Conservation (phyloP, 2,888 invertebrate species). For the Arge pagana region DNA sequence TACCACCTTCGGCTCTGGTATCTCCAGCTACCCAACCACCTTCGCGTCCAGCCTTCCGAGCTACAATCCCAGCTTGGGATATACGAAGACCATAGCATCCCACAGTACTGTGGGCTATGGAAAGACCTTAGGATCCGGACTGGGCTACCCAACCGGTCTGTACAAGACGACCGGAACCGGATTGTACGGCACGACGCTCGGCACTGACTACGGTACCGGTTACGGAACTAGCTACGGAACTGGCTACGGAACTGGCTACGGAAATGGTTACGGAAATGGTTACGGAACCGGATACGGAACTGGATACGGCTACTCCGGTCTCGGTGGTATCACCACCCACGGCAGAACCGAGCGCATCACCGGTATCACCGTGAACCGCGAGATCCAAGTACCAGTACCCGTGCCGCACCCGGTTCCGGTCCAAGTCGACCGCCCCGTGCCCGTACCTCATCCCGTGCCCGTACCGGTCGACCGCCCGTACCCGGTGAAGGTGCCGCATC, state of each 20-base stretch:
- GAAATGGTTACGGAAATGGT: background rate
- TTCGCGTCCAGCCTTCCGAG: slow-evolving; percentile 12
- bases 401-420: slow-evolving; percentile 42
- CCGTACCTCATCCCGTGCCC: slow-evolving; percentile 38
- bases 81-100: slow-evolving; percentile 12
- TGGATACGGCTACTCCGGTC: background rate
- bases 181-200: slow-evolving; percentile 19
- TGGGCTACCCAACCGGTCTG: no score
- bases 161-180: no score
- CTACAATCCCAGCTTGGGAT: slow-evolving; percentile 13
- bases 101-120: slow-evolving; percentile 16
- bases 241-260: slow-evolving; percentile 5
- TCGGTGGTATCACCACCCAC: background rate
- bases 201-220: slow-evolving; percentile 5
- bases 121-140: slow-evolving; percentile 15
- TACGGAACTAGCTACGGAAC: slow-evolving; percentile 9
- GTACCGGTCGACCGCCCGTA: slow-evolving; percentile 39
- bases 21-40: background rate
- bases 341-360: slow-evolving; percentile 33
- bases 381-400: slow-evolving; percentile 36
- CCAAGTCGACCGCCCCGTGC: slow-evolving; percentile 36
- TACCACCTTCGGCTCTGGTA: slow-evolving; percentile 17
- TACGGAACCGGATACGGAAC: slow-evolving; percentile 13
- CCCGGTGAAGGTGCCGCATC: slow-evolving; percentile 34
- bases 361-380: slow-evolving; percentile 38